Evolutionary conservation across 2,113 vertebrate genomes (phyloP).

Genomic region (Heterotilapia buettikoferi): DNA sequence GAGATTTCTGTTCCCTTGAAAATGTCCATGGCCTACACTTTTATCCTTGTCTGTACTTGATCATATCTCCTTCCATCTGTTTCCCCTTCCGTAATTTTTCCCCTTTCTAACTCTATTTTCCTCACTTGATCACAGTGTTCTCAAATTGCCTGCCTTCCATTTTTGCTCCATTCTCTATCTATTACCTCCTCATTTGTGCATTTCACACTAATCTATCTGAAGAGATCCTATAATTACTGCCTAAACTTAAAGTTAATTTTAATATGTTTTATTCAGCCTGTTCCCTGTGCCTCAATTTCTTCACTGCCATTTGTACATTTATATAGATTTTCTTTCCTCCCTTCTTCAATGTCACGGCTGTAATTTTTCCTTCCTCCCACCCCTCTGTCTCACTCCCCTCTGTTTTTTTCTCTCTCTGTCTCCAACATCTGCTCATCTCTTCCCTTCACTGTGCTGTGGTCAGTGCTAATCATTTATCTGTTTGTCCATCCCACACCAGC

Average conservation of each 20-base stretch:
- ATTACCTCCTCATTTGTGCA: conserved; percentile 4
- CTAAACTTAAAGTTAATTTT: conserved; percentile 13
- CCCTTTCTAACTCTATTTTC: background rate
- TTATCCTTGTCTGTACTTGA: background rate
- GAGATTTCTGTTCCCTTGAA: background rate
- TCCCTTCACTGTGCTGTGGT: background rate
- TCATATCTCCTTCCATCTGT: background rate
- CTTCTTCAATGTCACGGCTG: background rate
- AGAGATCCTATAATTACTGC: background rate
- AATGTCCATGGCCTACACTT: background rate
- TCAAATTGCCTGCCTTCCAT: background rate
- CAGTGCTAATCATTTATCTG: conserved; percentile 27
- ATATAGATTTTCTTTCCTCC: background rate
- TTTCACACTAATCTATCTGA: background rate
- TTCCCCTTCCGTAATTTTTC: background rate
- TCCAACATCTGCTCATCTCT: background rate
- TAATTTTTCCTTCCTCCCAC: conserved; percentile 6
- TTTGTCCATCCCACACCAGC: background rate
- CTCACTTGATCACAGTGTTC: background rate
- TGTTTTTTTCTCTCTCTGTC: background rate
- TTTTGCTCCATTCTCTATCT: background rate
- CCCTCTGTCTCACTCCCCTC: background rate
- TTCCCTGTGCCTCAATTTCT: background rate
- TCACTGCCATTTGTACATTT: background rate
- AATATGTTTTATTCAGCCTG: background rate